Evolutionary conservation across 2,888 invertebrate genomes (phyloP), one percentile per base, ranked within the genome.

Genomic region (Laothoe populi): DNA sequence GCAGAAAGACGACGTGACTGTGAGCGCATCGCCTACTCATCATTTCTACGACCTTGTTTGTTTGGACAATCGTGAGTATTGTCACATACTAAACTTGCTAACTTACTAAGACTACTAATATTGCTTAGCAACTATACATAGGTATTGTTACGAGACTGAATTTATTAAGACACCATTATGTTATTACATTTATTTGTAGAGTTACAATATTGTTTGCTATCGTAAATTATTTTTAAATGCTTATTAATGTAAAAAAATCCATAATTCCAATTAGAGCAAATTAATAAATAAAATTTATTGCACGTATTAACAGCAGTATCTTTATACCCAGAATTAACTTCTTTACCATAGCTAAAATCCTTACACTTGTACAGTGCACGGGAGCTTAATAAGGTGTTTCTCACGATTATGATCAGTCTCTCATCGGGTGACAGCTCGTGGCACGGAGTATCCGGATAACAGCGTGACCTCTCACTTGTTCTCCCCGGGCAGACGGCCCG

Each of bases 41-140:
- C 96, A 97, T 81, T 96, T 97, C 82, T 98, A 97, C 80, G 97
- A 98, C 87, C 95, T 98, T 64, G 96, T 97, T 64, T 98, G 98
- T 82, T 92, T 98, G 74, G 97, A 97, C 84, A 97, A 97, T 90
- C 97, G 97, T 97, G 93, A 96, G 97, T 95, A 81, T 74, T 46
- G 45, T 62, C 38, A 38, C 44, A n/a, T 31, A 31, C 38, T 24
- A 31, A 2, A 19, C 44, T 57, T 61, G 16, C 31, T 21, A 49
- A 24, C 7, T 42, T 21, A 26, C 5, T 40, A 19, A 62, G 62
- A 59, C n/a, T 66, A 68, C 64, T 62, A 61, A 68, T 64, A 66
- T 68, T 49, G 53, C 38, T 38, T 8, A 35, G 35, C 1, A 8
- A 35, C 8, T 35, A 38, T 11, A 38, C 38, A 8, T 24, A 31